These are phyloP conservation scores for Anthoptus insignis DNA, from an alignment of 2,888 invertebrate genomes.

Conservation along the genomic window DNA sequence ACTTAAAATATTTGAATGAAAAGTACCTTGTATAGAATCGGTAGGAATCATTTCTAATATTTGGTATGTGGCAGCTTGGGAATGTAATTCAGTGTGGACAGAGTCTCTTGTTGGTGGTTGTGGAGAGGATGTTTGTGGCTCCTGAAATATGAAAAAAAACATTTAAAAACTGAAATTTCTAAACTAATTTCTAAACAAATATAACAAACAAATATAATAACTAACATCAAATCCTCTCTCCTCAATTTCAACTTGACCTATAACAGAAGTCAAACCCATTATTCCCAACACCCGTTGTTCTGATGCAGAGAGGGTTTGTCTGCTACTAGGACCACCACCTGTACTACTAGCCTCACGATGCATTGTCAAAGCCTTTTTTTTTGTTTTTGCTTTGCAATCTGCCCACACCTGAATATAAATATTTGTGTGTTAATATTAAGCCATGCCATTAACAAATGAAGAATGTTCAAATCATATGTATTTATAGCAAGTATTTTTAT, in stretches of 20 bases:
- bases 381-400: slow-evolving; percentile 45
- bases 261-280: slow-evolving; percentile 24
- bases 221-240: slow-evolving; percentile 10
- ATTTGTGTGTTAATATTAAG: slow-evolving; percentile 6
- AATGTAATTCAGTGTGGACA: background rate
- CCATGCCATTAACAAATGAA: background rate
- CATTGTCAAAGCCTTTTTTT: slow-evolving; percentile 36
- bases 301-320: background rate
- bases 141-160: background rate
- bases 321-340: slow-evolving; percentile 40
- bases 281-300: slow-evolving; percentile 34
- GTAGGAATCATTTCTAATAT: background rate
- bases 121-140: background rate
- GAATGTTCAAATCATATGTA: background rate
- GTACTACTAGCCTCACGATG: slow-evolving; percentile 30
- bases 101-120: background rate
- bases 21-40: background rate
- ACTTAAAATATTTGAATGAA: background rate
- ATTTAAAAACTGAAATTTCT: background rate
- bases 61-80: background rate
- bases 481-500: background rate
- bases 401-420: slow-evolving; percentile 21
- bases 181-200: background rate
- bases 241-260: background rate
- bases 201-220: background rate